Conservation (phyloP, 2,888 invertebrate genomes). For the Catocala nupta region DNA sequence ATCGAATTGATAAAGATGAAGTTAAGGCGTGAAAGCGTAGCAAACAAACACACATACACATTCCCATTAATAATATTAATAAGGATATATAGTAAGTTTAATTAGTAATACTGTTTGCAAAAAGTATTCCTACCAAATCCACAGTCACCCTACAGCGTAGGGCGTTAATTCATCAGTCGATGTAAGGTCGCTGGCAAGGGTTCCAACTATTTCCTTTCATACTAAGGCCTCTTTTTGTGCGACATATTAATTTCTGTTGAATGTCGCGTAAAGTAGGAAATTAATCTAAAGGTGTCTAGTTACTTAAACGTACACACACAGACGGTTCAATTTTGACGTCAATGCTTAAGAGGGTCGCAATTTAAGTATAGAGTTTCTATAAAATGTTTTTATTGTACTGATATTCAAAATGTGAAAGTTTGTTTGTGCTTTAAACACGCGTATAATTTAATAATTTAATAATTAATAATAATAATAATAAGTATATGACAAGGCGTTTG, state of each 20-base stretch:
- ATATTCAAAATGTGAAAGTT: not conserved
- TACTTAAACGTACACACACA: constrained; percentile 6
- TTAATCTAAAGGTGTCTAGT: constrained; percentile 42
- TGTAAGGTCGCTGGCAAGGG: constrained; percentile 64
- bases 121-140: not conserved
- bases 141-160: constrained; percentile 51
- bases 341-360: not conserved
- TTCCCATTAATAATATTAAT: no score
- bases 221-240: constrained; percentile 71
- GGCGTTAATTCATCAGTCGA: constrained; percentile 78
- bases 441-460: no score
- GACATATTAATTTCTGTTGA: constrained; percentile 75
- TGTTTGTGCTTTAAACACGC: no score
- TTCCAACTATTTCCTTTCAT: constrained; percentile 71
- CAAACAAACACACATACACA: no score
- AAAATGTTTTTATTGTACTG: not conserved
- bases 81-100: no score
- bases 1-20: no score
- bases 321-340: constrained; percentile 11
- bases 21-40: no score
- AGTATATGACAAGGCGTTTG: no score
- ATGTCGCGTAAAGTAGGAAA: constrained; percentile 56
- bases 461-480: no score
- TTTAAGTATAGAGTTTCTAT: constrained; percentile 5
- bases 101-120: not conserved